Base-by-base conservation (phyloP, 1,140 invertebrate species). In the Steinernema khuongi region DNA sequence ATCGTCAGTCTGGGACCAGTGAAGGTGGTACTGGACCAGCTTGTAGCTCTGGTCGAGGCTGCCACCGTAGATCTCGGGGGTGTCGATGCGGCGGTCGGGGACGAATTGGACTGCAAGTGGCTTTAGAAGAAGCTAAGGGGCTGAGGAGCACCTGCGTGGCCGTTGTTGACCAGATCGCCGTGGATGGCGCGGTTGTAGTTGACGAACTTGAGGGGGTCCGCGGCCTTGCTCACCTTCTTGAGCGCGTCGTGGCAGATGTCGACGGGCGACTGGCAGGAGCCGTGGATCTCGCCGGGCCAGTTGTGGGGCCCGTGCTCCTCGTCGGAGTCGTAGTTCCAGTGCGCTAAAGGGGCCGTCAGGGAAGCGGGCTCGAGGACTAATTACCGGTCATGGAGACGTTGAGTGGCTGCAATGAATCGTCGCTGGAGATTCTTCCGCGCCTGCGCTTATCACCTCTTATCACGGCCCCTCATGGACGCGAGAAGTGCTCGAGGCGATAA, bases 141-240 rank as follows among this genome's bases (percentile, higher is more conserved):
- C 7, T 7, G n/a, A 7, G 7, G 36, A 7, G 7, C n/a, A 60
- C 50, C 22, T 14, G 50, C 14, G 50, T 60, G 50, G 50, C 50
- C 50, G 50, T 60, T 60, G 22, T 60, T 60, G 7, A 60, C 22
- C 4, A 60, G 50, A 22, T 60, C 50, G 11, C 50, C 50, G 22
- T 60, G 50, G 50, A 60, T 60, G 7, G 50, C 14, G 22, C 50
- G 50, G 50, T 60, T 60, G 50, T 60, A 60, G 22, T 60, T 60
- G 7, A 60, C 50, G 22, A 60, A 60, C 50, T 60, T n/a, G n/a
- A n/a, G n/a, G n/a, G n/a, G n/a, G n/a, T n/a, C n/a, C n/a, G n/a
- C n/a, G n/a, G n/a, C n/a, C n/a, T n/a, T n/a, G n/a, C 7, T 11
- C 7, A 60, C 19, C 11, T 11, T 60, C 50, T 60, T 22, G 14